Evolutionary conservation across 2,888 invertebrate species (phyloP).

Genomic region (Hypercompe scribonia): DNA sequence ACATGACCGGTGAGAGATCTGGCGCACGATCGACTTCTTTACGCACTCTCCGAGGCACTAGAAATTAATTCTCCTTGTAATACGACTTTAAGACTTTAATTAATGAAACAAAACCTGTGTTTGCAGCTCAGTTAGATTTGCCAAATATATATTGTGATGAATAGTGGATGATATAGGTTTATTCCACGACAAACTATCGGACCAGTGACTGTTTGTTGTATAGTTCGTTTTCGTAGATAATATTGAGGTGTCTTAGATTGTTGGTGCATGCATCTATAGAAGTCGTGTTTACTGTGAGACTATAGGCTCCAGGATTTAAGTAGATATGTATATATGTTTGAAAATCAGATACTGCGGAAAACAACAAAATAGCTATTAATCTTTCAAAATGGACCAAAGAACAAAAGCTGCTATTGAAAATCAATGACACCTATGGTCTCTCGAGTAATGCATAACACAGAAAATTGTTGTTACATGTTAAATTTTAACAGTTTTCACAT

Average conservation of each 20-base stretch:
- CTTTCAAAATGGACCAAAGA: slow-evolving; percentile 70
- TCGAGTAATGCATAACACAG: slow-evolving; percentile 56
- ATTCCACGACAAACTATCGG: slow-evolving; percentile 74
- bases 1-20: no score
- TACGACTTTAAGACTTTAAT: neutral
- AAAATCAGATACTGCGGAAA: slow-evolving; percentile 27
- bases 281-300: slow-evolving; percentile 60
- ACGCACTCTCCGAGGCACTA: no score
- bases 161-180: slow-evolving; percentile 68
- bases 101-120: slow-evolving; percentile 51
- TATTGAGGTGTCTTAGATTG: slow-evolving; percentile 82
- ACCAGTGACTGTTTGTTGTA: slow-evolving; percentile 81
- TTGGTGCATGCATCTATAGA: slow-evolving; percentile 78
- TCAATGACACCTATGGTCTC: slow-evolving; percentile 55
- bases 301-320: slow-evolving; percentile 47
- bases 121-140: slow-evolving; percentile 77
- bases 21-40: no score
- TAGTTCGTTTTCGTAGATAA: slow-evolving; percentile 78
- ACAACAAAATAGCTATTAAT: slow-evolving; percentile 41
- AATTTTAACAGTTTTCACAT: slow-evolving; percentile 77
- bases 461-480: slow-evolving; percentile 78
- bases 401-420: slow-evolving; percentile 52
- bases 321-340: slow-evolving; percentile 34
- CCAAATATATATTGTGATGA: slow-evolving; percentile 83
- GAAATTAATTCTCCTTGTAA: no score